A percentile compares a stretch with the other conserved stretches of the same genome.
These are phyloP conservation scores for Strix aluco DNA, from an alignment of 2,113 vertebrate species.

Conservation along the genomic window DNA sequence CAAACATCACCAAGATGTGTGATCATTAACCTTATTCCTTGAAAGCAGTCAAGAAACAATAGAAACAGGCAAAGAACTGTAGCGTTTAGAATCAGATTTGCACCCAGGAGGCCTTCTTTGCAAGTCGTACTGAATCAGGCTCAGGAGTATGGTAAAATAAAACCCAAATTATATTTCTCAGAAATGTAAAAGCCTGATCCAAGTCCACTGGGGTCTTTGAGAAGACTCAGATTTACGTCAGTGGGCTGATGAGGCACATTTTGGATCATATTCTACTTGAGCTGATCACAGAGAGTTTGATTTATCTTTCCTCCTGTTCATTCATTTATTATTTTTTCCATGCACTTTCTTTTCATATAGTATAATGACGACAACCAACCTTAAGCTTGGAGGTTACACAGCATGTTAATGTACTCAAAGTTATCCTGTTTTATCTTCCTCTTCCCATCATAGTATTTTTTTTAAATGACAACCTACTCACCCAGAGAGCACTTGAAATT, in stretches of 20 bases:
- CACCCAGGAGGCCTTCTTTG: neutral
- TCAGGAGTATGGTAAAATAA: neutral
- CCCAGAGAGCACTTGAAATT: slow-evolving; percentile 49
- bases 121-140: neutral
- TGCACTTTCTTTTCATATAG: neutral
- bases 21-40: neutral
- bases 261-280: neutral
- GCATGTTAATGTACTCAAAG: neutral
- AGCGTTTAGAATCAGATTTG: neutral
- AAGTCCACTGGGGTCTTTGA: neutral
- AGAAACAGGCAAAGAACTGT: neutral
- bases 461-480: slow-evolving; percentile 56
- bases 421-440: slow-evolving; percentile 30
- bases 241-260: neutral
- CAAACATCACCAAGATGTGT: neutral
- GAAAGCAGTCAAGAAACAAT: neutral
- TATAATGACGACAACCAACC: neutral
- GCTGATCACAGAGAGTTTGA: neutral
- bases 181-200: neutral
- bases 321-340: neutral
- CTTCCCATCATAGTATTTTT: neutral
- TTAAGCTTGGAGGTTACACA: neutral
- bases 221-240: neutral
- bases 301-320: neutral
- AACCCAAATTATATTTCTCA: neutral